Percentiles rank a stretch among this genome's conserved stretches.
Evolutionary conservation across 2,888 invertebrate species (phyloP).

Genomic region (Ganaspis brasiliensis): DNA sequence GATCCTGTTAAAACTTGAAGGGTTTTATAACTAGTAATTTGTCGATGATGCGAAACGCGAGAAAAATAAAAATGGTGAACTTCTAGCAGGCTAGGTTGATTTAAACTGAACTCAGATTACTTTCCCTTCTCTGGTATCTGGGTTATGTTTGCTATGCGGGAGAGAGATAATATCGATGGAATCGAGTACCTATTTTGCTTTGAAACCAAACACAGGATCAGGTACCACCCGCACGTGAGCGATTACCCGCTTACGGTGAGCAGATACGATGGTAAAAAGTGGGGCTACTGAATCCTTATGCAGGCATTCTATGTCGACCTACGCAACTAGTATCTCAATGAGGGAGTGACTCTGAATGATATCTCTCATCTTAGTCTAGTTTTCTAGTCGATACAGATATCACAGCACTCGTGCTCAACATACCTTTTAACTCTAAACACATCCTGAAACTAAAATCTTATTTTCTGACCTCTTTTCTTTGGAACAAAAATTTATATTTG

Average conservation of each 20-base stretch:
- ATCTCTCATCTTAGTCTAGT: conserved; percentile 37
- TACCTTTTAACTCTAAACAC: conserved; percentile 3
- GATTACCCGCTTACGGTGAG: conserved; percentile 49
- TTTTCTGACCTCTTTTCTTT: too few species aligned
- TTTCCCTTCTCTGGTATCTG: conserved; percentile 59
- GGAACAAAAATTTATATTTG: too few species aligned
- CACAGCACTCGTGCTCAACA: conserved; percentile 2
- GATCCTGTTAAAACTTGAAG: too few species aligned
- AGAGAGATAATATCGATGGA: conserved; percentile 56
- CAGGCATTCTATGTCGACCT: conserved; percentile 29
- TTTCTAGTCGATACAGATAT: conserved; percentile 36
- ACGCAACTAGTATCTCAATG: conserved; percentile 40
- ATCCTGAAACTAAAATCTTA: too few species aligned
- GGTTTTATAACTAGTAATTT: too few species aligned
- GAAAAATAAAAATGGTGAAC: not conserved
- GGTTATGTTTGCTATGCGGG: conserved; percentile 59
- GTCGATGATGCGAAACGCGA: not conserved
- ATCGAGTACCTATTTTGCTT: conserved; percentile 52
- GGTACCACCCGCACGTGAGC: conserved; percentile 56
- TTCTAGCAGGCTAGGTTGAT: conserved; percentile 5
- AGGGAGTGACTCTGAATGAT: conserved; percentile 18
- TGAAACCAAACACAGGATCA: conserved; percentile 55
- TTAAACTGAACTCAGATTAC: conserved; percentile 56
- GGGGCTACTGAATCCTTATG: conserved; percentile 39
- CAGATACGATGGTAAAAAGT: conserved; percentile 24